Conservation (phyloP, 2,113 vertebrate genomes). For the Bagarius yarrelli region DNA sequence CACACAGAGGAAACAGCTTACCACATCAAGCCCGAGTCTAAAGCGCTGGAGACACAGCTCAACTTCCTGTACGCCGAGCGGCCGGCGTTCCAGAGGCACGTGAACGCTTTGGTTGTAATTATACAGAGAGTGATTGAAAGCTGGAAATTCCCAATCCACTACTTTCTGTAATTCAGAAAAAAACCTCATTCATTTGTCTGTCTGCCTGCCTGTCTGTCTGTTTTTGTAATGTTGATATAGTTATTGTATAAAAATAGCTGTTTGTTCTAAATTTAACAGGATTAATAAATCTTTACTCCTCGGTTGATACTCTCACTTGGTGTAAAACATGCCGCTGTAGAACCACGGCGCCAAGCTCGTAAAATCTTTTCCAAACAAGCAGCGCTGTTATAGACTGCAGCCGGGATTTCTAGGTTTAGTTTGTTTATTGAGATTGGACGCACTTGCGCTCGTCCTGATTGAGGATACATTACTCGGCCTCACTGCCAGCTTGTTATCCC, state of each 20-base stretch:
- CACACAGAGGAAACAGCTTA: constrained; percentile 69
- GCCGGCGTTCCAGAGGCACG: constrained; percentile 2
- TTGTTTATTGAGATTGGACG: constrained; percentile 30
- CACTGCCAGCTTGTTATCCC: constrained; percentile 10
- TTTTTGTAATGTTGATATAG: background rate
- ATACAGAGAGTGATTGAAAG: background rate
- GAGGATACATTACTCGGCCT: constrained; percentile 4
- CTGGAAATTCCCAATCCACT: constrained; percentile 26
- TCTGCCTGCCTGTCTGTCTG: background rate
- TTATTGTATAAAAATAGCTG: background rate
- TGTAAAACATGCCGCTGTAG: constrained; percentile 10
- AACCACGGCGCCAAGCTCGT: background rate
- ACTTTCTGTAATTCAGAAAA: background rate
- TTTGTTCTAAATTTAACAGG: background rate
- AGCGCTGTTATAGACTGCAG: background rate
- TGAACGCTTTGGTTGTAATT: constrained; percentile 27
- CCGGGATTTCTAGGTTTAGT: constrained; percentile 13
- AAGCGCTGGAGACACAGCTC: constrained; percentile 53
- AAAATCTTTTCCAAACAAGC: constrained; percentile 13
- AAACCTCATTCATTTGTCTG: background rate
- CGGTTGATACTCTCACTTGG: background rate
- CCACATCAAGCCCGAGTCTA: constrained; percentile 70
- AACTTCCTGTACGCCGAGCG: constrained; percentile 20
- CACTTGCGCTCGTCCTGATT: background rate
- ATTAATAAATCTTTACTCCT: background rate